A percentile compares a stretch with the other conserved stretches of the same genome.
phyloP scores from a whole-genome alignment of 1,140 invertebrate genomes.

The Leptinotarsa texana region DNA sequence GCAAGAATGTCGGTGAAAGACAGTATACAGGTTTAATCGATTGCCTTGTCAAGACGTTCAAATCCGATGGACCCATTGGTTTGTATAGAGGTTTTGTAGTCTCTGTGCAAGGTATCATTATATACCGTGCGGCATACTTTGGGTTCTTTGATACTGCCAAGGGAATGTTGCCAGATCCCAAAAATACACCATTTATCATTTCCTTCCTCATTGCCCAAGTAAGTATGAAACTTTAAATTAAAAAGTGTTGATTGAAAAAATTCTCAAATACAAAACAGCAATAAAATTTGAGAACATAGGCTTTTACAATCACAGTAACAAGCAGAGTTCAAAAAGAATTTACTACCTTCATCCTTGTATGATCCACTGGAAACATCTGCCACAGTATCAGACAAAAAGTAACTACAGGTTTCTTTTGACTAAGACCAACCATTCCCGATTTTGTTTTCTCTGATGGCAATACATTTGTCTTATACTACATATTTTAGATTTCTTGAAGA shows the following conservation, averaged over 20 bases:
- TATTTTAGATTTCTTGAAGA: too few relatives aligned
- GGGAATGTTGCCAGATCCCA: slow-evolving; percentile 81
- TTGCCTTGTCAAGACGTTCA: slow-evolving; percentile 82
- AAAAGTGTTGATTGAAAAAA: not conserved
- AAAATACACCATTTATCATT: slow-evolving; percentile 75
- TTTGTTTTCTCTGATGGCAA: too few relatives aligned
- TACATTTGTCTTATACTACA: too few relatives aligned
- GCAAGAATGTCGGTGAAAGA: slow-evolving; percentile 72
- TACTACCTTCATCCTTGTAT: too few relatives aligned
- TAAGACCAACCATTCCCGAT: too few relatives aligned
- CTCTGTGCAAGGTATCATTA: slow-evolving; percentile 86
- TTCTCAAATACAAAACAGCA: not conserved
- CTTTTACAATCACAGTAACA: too few relatives aligned
- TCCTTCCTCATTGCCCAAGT: slow-evolving; percentile 84
- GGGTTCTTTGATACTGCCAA: slow-evolving; percentile 92
- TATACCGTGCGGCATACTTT: slow-evolving; percentile 89
- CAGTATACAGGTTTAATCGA: slow-evolving; percentile 83
- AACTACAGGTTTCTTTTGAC: too few relatives aligned
- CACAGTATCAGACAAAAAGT: too few relatives aligned
- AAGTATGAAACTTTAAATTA: slow-evolving; percentile 35
- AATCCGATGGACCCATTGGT: slow-evolving; percentile 78
- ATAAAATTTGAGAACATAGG: too few relatives aligned
- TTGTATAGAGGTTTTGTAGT: slow-evolving; percentile 90
- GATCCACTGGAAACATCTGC: too few relatives aligned
- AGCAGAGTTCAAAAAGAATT: too few relatives aligned